Evolutionary conservation across 1,140 invertebrate species (phyloP), one percentile per base, ranked within the genome.

Genomic region (Elysia chlorotica): DNA sequence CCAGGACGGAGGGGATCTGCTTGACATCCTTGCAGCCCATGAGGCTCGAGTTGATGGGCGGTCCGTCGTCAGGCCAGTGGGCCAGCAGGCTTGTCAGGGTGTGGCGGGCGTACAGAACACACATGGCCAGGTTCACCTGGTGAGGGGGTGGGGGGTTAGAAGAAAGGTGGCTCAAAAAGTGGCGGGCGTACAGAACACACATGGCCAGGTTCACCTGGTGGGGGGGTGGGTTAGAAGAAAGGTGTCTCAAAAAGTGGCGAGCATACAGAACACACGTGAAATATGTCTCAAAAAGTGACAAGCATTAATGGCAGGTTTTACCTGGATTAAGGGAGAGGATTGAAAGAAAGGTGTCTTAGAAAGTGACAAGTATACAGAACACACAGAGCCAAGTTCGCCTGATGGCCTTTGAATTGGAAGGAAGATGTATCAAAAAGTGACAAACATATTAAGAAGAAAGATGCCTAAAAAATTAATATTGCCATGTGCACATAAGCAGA

Each of bases 251-350:
- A 0, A 85, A 76, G 73, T 87, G 82, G 14, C 86, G 73, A 0
- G 84, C 80, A 74, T 86, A 86, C 71, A 86, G 71, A 2, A 87
- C 78, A 36, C 77, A 76, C 76, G 86, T 83, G 14, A n/a, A n/a
- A n/a, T n/a, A n/a, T n/a, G n/a, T n/a, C n/a, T n/a, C n/a, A n/a
- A n/a, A n/a, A n/a, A n/a, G n/a, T n/a, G n/a, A n/a, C n/a, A n/a
- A n/a, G n/a, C n/a, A n/a, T n/a, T n/a, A n/a, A 87, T 83, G 84
- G 83, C 75, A 80, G 77, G 72, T 85, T 84, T 17, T 84, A 77
- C 80, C 82, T 62, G 0, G 10, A n/a, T 10, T 10, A n/a, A n/a
- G n/a, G n/a, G n/a, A n/a, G n/a, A n/a, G n/a, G n/a, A n/a, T n/a
- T n/a, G n/a, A n/a, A n/a, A n/a, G n/a, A n/a, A n/a, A 87, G 75